Evolutionary conservation across 2,797 vertebrate species (phyloP).

Genomic region (Tapera naevia): DNA sequence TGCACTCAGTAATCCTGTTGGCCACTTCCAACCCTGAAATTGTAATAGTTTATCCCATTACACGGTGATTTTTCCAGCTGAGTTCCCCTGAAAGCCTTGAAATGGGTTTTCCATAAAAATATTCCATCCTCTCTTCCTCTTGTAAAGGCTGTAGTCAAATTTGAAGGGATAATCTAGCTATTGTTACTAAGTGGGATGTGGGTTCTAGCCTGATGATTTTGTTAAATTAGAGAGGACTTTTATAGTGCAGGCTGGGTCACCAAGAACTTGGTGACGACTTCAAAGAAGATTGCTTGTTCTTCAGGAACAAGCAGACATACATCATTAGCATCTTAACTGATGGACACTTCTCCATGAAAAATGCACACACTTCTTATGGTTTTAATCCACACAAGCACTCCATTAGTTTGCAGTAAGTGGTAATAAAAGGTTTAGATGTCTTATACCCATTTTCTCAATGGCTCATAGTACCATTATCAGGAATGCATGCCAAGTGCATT

Average conservation of each 20-base stretch:
- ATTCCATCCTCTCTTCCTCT: not conserved
- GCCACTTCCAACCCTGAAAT: conserved; percentile 28
- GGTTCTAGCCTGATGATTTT: not conserved
- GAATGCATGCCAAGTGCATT: not conserved
- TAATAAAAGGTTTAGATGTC: not conserved
- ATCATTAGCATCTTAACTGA: not conserved
- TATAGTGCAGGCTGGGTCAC: not conserved
- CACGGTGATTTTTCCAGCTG: conserved; percentile 16
- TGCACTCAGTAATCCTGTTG: not conserved
- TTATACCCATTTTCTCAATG: not conserved
- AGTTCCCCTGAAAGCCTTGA: conserved; percentile 37
- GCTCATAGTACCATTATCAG: not conserved
- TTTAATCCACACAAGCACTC: not conserved
- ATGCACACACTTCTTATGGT: not conserved
- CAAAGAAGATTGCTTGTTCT: not conserved
- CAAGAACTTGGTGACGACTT: not conserved
- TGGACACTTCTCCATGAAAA: not conserved
- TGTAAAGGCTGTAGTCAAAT: not conserved
- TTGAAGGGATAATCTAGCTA: not conserved
- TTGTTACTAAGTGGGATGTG: not conserved
- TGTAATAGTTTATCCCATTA: conserved; percentile 49
- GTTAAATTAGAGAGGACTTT: not conserved
- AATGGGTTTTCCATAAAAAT: conserved; percentile 43
- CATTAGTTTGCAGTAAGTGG: not conserved
- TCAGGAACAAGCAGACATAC: not conserved